These are phyloP conservation scores for Chloropsis hardwickii DNA, from an alignment of 2,113 vertebrate species.

Conservation along the genomic window DNA sequence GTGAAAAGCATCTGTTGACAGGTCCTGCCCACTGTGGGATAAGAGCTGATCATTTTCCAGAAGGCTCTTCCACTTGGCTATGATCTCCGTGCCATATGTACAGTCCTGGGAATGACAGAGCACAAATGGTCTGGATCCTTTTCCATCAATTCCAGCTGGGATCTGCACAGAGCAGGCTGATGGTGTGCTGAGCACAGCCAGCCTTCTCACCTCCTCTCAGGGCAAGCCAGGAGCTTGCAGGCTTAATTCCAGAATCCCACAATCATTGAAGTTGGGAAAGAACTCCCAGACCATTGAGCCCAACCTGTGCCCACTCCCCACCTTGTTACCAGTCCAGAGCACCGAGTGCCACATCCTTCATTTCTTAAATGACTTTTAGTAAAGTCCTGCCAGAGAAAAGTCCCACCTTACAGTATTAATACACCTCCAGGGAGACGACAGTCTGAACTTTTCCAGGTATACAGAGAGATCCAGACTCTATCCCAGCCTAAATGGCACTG, in stretches of 20 bases:
- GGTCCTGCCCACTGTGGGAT: conserved; percentile 84
- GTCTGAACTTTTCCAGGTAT: background rate
- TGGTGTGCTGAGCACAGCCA: background rate
- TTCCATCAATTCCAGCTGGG: background rate
- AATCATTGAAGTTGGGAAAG: background rate
- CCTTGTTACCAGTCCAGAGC: background rate
- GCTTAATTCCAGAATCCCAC: background rate
- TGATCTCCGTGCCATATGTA: conserved; percentile 83
- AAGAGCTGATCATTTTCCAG: conserved; percentile 87
- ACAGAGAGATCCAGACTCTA: background rate
- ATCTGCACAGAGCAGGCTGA: background rate
- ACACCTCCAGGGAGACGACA: background rate
- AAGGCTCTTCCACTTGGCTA: conserved; percentile 91
- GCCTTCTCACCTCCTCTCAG: background rate
- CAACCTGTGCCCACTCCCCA: background rate
- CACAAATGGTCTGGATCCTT: background rate
- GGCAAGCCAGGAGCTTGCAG: background rate
- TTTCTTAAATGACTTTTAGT: background rate
- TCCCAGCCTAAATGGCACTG: background rate
- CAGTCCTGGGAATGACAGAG: conserved; percentile 77
- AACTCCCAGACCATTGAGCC: background rate
- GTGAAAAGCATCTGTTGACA: conserved; percentile 92
- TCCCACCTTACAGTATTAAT: background rate
- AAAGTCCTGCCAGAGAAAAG: background rate
- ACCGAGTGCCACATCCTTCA: fast-evolving